Percentiles rank a stretch among this genome's conserved stretches.
phyloP scores from a whole-genome alignment of 1,140 invertebrate species.

The Mizuhopecten yessoensis region DNA sequence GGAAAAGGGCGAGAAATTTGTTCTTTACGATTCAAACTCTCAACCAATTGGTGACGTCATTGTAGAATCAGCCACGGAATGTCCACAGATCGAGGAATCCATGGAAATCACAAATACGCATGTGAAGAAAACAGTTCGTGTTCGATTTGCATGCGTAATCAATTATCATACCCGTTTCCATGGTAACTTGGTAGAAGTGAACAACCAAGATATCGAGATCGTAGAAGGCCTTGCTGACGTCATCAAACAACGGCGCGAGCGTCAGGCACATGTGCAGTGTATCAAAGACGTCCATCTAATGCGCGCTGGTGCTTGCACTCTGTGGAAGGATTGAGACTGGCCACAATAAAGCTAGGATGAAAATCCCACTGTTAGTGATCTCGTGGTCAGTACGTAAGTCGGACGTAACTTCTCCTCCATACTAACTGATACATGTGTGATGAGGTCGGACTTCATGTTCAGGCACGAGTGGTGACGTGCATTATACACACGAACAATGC shows the following conservation, averaged over 20 bases:
- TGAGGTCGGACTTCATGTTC: neutral
- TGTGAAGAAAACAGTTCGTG: slow-evolving; percentile 87
- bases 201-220: slow-evolving; percentile 65
- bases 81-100: slow-evolving; percentile 79
- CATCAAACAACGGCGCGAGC: slow-evolving; percentile 64
- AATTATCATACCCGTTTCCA: slow-evolving; percentile 87
- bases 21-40: slow-evolving; percentile 87
- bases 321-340: slow-evolving; percentile 62
- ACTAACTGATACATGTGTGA: neutral
- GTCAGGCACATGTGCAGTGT: slow-evolving; percentile 63
- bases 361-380: neutral
- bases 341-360: no score
- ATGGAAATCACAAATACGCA: slow-evolving; percentile 79
- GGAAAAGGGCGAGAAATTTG: slow-evolving; percentile 87
- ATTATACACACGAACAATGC: no score
- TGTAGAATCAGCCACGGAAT: slow-evolving; percentile 65
- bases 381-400: neutral
- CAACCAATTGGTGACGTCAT: slow-evolving; percentile 84
- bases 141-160: slow-evolving; percentile 87
- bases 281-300: slow-evolving; percentile 70
- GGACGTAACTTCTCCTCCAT: neutral
- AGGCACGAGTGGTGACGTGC: no score
- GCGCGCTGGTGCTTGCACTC: slow-evolving; percentile 69
- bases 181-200: slow-evolving; percentile 80
- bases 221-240: slow-evolving; percentile 71